These are phyloP conservation scores for Ceratosolen solmsi DNA, from an alignment of 1,140 invertebrate genomes.

Conservation along the genomic window DNA sequence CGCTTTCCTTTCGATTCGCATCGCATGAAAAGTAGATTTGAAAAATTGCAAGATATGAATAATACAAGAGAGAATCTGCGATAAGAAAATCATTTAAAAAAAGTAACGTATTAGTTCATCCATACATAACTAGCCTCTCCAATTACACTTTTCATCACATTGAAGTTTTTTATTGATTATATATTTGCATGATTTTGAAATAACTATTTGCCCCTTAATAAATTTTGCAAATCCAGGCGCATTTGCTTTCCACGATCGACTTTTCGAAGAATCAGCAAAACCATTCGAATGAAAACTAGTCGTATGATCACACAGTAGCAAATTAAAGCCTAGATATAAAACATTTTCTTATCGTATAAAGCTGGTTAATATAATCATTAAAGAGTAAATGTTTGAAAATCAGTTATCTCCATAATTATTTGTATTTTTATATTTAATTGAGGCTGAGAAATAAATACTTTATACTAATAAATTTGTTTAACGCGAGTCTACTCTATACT, in stretches of 20 bases:
- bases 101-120: conserved; percentile 37
- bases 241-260: neutral
- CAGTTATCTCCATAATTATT: too few relatives aligned
- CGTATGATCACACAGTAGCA: neutral
- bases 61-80: conserved; percentile 27
- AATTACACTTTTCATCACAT: neutral
- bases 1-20: conserved; percentile 1
- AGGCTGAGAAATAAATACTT: too few relatives aligned
- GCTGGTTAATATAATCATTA: neutral
- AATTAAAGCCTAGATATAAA: neutral
- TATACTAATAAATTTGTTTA: too few relatives aligned
- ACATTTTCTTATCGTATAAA: neutral
- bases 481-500: too few relatives aligned
- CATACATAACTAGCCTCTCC: neutral
- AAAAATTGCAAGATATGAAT: conserved; percentile 46
- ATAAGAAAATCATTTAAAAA: conserved; percentile 40
- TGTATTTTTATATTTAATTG: too few relatives aligned
- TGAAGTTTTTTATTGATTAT: conserved; percentile 41
- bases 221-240: conserved; percentile 11
- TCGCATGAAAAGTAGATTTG: conserved; percentile 39
- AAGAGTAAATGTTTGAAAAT: too few relatives aligned
- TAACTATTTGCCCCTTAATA: conserved; percentile 26
- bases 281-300: neutral
- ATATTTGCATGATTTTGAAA: conserved; percentile 38
- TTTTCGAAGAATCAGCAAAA: neutral